Evolutionary conservation across 2,797 vertebrate species (phyloP).

Genomic region (Tokudaia muenninki): DNA sequence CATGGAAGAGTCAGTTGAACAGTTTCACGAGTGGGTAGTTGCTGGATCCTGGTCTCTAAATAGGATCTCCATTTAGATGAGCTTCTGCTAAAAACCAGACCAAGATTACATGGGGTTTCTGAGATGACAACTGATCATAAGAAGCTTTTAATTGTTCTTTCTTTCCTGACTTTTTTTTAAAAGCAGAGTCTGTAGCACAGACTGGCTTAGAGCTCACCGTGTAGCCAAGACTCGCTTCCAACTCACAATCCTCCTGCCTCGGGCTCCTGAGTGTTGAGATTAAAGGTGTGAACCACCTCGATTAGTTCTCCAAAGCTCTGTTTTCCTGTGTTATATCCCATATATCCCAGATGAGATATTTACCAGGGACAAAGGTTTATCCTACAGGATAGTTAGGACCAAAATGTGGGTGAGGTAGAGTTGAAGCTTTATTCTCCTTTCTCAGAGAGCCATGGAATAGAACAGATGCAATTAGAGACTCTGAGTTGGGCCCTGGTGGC

Average conservation of each 20-base stretch:
- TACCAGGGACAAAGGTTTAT: not conserved
- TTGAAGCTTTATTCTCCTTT: not conserved
- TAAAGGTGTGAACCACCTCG: not conserved
- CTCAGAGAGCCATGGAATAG: conserved; percentile 8
- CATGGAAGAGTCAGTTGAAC: conserved; percentile 19
- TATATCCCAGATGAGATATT: not conserved
- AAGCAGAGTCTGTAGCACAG: not conserved
- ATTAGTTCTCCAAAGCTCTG: not conserved
- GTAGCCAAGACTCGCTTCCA: not conserved
- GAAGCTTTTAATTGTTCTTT: not conserved
- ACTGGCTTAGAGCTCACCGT: not conserved
- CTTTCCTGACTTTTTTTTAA: not conserved
- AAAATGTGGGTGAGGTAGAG: not conserved
- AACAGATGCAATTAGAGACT: not conserved
- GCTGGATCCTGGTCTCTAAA: conserved; percentile 21
- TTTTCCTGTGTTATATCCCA: not conserved
- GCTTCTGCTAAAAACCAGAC: conserved; percentile 34
- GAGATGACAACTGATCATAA: not conserved
- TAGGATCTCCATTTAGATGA: conserved; percentile 39
- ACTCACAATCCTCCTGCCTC: not conserved
- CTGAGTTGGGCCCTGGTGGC: too few relatives aligned
- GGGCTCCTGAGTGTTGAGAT: not conserved
- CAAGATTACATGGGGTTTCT: not conserved
- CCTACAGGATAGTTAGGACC: not conserved
- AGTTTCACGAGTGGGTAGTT: conserved; percentile 38